Conservation (phyloP, 1,140 invertebrate species). For the Delia radicum region DNA sequence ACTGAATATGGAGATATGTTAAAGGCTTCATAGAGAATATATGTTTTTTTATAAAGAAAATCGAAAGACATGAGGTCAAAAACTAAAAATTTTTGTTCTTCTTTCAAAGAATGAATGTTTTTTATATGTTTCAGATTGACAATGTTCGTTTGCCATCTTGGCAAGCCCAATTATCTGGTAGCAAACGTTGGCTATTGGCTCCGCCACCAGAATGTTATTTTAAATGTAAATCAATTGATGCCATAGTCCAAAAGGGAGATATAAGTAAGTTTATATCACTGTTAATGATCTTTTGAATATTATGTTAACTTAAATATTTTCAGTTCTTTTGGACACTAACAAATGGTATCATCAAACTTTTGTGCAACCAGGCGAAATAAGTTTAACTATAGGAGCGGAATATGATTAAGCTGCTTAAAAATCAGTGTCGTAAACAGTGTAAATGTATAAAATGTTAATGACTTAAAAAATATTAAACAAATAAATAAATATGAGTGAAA, state of each 20-base stretch:
- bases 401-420: conserved; percentile 86
- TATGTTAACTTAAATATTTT: not conserved
- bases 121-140: conserved; percentile 72
- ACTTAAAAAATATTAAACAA: too few relatives aligned
- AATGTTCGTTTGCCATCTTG: conserved; percentile 88
- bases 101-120: conserved; percentile 21
- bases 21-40: too few relatives aligned
- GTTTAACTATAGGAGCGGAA: conserved; percentile 94
- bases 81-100: not conserved
- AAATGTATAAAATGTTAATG: too few relatives aligned
- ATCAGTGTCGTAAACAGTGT: too few relatives aligned
- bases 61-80: too few relatives aligned
- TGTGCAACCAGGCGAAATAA: conserved; percentile 83
- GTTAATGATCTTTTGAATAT: not conserved
- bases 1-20: too few relatives aligned
- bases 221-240: conserved; percentile 68
- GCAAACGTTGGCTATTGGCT: conserved; percentile 82
- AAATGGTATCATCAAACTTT: conserved; percentile 92
- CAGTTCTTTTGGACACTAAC: conserved; percentile 90
- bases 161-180: conserved; percentile 88
- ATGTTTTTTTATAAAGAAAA: too few relatives aligned
- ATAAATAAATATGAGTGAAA: too few relatives aligned
- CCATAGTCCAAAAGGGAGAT: conserved; percentile 80
- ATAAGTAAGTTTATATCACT: conserved; percentile 68
- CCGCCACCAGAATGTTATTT: conserved; percentile 88